phyloP scores from a whole-genome alignment of 2,888 invertebrate species.

The Melinaea marsaeus region DNA sequence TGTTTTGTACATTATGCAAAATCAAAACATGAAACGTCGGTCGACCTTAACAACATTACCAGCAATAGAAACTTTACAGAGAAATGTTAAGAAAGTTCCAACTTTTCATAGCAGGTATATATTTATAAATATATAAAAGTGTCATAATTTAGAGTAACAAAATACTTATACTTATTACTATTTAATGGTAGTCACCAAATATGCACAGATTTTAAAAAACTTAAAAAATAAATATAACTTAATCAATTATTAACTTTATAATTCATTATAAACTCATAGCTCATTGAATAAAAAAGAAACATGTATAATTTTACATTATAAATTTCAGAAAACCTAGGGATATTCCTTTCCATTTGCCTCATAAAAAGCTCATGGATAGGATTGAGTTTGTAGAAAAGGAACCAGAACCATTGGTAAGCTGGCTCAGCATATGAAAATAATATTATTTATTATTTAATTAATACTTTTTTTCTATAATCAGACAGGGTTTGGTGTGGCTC shows the following conservation, averaged over 20 bases:
- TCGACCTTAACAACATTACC: slow-evolving; percentile 47
- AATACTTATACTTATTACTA: slow-evolving; percentile 1
- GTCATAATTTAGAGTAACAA: background rate
- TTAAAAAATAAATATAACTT: too few species aligned
- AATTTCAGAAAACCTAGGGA: slow-evolving; percentile 55
- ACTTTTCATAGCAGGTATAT: slow-evolving; percentile 50
- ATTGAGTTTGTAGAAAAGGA: slow-evolving; percentile 76
- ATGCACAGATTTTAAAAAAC: too few species aligned
- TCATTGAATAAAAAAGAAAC: background rate
- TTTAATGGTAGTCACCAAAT: too few species aligned
- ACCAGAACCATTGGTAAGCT: slow-evolving; percentile 79
- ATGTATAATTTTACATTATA: slow-evolving; percentile 16
- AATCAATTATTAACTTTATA: too few species aligned
- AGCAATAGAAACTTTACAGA: slow-evolving; percentile 62
- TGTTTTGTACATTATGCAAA: slow-evolving; percentile 20
- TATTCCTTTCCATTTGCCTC: slow-evolving; percentile 79
- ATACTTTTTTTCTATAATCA: slow-evolving; percentile 34
- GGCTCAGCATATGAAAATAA: background rate
- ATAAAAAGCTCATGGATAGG: slow-evolving; percentile 79
- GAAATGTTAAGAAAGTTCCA: slow-evolving; percentile 59
- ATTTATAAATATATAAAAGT: slow-evolving; percentile 6
- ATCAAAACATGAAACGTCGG: slow-evolving; percentile 34
- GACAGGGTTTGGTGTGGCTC: slow-evolving; percentile 74
- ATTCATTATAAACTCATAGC: too few species aligned
- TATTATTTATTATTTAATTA: slow-evolving; percentile 10